Evolutionary conservation across 2,797 vertebrate species (phyloP).

Genomic region (Varecia variegata): DNA sequence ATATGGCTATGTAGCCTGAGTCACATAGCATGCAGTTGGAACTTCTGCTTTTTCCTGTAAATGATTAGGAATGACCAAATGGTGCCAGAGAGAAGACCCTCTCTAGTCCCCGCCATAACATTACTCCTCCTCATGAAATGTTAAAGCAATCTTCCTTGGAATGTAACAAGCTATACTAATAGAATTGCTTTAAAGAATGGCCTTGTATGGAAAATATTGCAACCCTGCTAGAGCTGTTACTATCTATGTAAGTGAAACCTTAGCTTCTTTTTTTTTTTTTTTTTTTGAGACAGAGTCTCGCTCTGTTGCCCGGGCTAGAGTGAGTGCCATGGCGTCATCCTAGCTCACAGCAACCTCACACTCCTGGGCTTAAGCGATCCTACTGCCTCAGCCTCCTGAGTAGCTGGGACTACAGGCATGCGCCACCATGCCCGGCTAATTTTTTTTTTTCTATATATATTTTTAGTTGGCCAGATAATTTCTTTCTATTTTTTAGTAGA

Average conservation of each 20-base stretch:
- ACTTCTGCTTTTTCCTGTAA: background rate
- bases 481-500: no score
- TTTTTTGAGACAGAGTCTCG: no score
- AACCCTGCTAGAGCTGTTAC: background rate
- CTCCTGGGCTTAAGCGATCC: no score
- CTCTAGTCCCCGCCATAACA: background rate
- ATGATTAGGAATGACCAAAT: background rate
- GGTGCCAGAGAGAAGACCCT: background rate
- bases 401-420: no score
- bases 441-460: no score
- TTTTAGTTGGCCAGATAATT: no score
- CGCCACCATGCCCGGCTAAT: no score
- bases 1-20: background rate
- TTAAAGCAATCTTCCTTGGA: background rate
- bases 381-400: no score
- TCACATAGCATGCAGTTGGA: background rate
- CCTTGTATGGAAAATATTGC: background rate
- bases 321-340: no score
- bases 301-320: no score
- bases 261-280: no score
- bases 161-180: background rate
- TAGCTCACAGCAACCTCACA: no score
- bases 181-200: background rate
- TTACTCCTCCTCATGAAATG: background rate
- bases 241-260: background rate